These are phyloP conservation scores for Lamellibrachia satsuma DNA, from an alignment of 2,888 invertebrate species.

Conservation along the genomic window DNA sequence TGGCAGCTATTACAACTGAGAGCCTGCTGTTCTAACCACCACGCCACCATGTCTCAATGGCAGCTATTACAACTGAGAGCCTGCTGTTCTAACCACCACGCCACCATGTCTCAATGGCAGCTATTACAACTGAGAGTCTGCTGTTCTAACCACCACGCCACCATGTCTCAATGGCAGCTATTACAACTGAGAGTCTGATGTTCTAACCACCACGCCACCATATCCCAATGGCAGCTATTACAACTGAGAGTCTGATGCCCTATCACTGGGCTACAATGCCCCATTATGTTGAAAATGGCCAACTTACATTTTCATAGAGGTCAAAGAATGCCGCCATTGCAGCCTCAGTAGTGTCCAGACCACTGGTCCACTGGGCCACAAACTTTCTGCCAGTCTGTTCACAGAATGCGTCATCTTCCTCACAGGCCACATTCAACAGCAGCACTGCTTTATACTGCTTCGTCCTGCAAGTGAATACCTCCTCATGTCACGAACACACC, in stretches of 20 bases:
- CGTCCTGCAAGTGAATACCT: background rate
- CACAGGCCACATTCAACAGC: slow-evolving; percentile 36
- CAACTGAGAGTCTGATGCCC: background rate
- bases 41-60: too few species aligned
- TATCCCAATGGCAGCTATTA: background rate
- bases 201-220: too few species aligned
- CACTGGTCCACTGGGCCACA: slow-evolving; percentile 23
- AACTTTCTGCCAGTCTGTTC: slow-evolving; percentile 33
- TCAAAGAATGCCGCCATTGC: slow-evolving; percentile 83
- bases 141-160: too few species aligned
- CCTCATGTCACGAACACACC: background rate
- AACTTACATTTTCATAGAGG: slow-evolving; percentile 83
- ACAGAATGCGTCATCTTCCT: slow-evolving; percentile 18
- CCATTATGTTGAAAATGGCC: background rate
- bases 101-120: too few species aligned
- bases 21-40: too few species aligned
- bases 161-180: too few species aligned
- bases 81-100: too few species aligned
- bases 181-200: too few species aligned
- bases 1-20: too few species aligned
- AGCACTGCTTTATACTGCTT: slow-evolving; percentile 28
- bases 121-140: too few species aligned
- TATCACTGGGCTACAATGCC: background rate
- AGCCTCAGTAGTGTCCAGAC: slow-evolving; percentile 37
- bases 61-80: too few species aligned